Evolutionary conservation across 1,140 invertebrate genomes (phyloP).

Genomic region (Frieseomelitta varia): DNA sequence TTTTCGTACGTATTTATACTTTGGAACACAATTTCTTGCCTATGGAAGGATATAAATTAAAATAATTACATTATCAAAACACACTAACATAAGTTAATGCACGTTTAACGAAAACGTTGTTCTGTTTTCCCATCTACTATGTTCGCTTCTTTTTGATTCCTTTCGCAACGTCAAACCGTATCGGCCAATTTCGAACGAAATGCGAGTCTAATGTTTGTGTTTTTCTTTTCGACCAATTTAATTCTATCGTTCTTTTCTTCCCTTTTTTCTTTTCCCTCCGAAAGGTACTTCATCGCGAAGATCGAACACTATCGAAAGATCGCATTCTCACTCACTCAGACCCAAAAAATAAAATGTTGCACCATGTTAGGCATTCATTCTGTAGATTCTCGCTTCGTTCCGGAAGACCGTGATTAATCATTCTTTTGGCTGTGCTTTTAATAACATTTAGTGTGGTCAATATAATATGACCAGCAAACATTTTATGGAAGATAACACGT

Average conservation of each 20-base stretch:
- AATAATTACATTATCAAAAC: neutral
- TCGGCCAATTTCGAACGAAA: conserved; percentile 33
- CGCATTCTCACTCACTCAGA: neutral
- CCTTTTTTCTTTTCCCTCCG: neutral
- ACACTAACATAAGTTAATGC: neutral
- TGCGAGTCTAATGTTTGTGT: conserved; percentile 2
- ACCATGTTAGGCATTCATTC: neutral
- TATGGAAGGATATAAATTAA: neutral
- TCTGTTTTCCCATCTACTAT: conserved; percentile 7
- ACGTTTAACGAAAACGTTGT: neutral
- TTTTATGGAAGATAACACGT: neutral
- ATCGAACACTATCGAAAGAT: conserved; percentile 22
- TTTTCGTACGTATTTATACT: neutral
- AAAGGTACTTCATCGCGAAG: conserved; percentile 34
- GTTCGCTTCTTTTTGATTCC: neutral
- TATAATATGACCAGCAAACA: neutral
- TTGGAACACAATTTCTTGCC: neutral
- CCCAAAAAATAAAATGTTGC: conserved; percentile 36
- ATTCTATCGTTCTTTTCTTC: neutral
- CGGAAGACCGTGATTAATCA: conserved; percentile 18
- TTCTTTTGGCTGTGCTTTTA: neutral
- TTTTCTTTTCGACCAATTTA: neutral
- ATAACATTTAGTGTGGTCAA: neutral
- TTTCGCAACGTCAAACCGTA: conserved; percentile 29
- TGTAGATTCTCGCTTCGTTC: conserved; percentile 19